These are phyloP conservation scores for Thereva unica DNA, from an alignment of 2,888 invertebrate species.

Conservation along the genomic window DNA sequence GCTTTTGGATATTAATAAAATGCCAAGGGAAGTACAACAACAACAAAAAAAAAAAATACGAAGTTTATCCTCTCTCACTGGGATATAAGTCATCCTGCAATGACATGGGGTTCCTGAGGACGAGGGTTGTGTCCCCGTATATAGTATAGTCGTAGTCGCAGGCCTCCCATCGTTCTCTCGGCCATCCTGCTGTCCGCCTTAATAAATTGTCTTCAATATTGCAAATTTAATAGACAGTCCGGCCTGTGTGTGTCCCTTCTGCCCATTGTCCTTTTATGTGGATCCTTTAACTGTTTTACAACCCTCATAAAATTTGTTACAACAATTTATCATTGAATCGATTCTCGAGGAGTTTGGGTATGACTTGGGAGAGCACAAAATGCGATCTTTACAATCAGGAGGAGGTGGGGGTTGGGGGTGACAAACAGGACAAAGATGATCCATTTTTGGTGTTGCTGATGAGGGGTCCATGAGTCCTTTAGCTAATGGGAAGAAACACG, in stretches of 20 bases:
- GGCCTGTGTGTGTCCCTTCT: background rate
- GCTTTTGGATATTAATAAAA: constrained; percentile 38
- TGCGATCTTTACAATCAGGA: background rate
- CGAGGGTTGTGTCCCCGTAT: constrained; percentile 7
- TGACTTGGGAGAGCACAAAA: constrained; percentile 5
- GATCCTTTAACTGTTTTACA: constrained; percentile 42
- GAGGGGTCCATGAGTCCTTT: background rate
- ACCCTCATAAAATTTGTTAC: constrained; percentile 41
- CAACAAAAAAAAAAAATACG: constrained; percentile 3
- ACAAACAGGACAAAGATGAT: background rate
- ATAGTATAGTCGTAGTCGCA: background rate
- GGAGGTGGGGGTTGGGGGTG: background rate
- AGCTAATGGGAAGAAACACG: background rate
- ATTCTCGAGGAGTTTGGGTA: background rate
- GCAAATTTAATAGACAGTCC: constrained; percentile 39
- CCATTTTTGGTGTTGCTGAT: background rate
- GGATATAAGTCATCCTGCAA: constrained; percentile 40
- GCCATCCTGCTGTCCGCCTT: constrained; percentile 20
- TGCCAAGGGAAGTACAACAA: constrained; percentile 10
- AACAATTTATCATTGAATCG: constrained; percentile 42
- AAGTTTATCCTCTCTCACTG: background rate
- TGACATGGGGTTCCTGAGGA: constrained; percentile 32
- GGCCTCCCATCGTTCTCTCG: constrained; percentile 14
- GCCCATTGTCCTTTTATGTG: constrained; percentile 24
- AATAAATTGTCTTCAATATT: constrained; percentile 42